Conservation (phyloP, 2,797 vertebrate species). For the Molothrus ater region DNA sequence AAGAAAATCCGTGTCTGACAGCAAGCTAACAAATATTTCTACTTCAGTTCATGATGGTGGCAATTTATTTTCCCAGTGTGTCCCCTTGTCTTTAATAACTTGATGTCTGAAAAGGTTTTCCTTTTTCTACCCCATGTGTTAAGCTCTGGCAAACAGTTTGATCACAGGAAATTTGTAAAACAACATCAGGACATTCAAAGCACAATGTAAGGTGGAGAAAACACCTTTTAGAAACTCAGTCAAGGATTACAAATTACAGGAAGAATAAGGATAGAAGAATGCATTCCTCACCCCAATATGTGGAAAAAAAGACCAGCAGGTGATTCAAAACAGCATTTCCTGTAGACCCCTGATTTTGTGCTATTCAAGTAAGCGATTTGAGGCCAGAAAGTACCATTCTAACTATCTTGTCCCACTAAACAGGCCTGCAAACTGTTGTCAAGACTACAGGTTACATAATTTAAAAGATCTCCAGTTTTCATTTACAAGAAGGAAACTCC, state of each 20-base stretch:
- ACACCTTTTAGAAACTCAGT: background rate
- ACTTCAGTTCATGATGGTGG: conserved; percentile 19
- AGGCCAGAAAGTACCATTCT: background rate
- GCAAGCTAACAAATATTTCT: conserved; percentile 49
- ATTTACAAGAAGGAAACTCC: background rate
- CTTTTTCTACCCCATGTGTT: background rate
- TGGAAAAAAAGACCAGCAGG: background rate
- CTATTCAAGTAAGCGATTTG: background rate
- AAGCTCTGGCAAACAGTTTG: conserved; percentile 18
- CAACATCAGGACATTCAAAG: background rate
- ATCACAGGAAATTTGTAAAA: conserved; percentile 24
- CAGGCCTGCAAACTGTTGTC: background rate
- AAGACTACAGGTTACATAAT: background rate
- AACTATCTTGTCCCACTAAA: background rate
- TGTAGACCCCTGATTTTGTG: background rate
- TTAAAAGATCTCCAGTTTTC: background rate
- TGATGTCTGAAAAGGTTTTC: conserved; percentile 16
- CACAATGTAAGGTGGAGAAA: background rate
- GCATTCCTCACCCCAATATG: background rate
- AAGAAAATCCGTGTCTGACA: background rate
- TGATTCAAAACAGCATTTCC: background rate
- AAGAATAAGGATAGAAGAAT: background rate
- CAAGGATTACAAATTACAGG: background rate
- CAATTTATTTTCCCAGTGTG: conserved; percentile 48
- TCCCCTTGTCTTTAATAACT: conserved; percentile 23